Percentiles rank a stretch among this genome's conserved stretches.
Conservation (phyloP, 2,113 vertebrate species). For the Myotis yumanensis region DNA sequence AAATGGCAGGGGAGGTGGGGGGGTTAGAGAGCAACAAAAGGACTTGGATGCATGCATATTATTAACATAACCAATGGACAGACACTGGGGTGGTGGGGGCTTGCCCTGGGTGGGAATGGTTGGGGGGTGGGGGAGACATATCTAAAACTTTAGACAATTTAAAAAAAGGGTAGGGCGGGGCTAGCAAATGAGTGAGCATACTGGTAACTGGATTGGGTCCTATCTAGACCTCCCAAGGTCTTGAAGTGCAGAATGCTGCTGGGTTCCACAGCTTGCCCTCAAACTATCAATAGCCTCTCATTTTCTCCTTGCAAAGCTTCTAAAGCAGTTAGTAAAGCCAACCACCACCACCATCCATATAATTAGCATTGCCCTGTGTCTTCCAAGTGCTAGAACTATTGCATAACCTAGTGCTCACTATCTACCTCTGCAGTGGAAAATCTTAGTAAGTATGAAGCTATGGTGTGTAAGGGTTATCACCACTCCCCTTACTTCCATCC, state of each 20-base stretch:
- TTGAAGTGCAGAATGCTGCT: neutral
- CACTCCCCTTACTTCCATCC: neutral
- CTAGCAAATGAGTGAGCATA: neutral
- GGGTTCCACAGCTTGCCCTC: neutral
- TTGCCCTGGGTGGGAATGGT: no score
- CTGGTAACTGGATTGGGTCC: neutral
- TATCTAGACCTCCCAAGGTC: neutral
- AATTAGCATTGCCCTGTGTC: neutral
- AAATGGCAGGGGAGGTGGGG: no score
- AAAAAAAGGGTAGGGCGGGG: no score
- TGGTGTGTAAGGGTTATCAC: neutral
- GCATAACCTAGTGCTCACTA: neutral
- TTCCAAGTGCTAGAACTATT: neutral
- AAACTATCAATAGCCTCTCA: neutral
- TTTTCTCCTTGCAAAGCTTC: constrained; percentile 50
- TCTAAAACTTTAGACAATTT: no score
- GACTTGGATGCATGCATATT: no score
- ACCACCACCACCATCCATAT: neutral
- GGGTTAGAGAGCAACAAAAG: no score
- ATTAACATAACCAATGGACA: no score
- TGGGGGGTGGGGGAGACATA: no score
- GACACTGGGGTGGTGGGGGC: no score
- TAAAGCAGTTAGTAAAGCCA: neutral
- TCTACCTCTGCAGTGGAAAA: neutral
- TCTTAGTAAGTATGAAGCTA: neutral